These are phyloP conservation scores for Melinaea marsaeus DNA, from an alignment of 2,888 invertebrate genomes.

Conservation along the genomic window DNA sequence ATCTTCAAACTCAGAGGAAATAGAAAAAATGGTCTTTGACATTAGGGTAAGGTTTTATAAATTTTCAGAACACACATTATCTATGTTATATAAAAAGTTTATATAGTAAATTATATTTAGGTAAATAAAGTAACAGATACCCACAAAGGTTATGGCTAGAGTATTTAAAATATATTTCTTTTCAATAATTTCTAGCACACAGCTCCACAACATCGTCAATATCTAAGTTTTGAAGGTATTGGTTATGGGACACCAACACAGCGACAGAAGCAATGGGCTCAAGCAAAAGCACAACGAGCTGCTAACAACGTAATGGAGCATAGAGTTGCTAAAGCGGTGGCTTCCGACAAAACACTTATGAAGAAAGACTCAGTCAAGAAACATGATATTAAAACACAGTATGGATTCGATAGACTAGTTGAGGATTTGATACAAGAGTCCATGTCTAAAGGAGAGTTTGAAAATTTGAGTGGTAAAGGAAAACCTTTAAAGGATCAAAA, in stretches of 20 bases:
- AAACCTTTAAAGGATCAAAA: slow-evolving; percentile 85
- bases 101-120: too few species aligned
- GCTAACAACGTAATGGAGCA: slow-evolving; percentile 81
- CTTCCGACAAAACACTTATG: slow-evolving; percentile 81
- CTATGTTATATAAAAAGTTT: too few species aligned
- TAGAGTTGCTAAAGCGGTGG: slow-evolving; percentile 79
- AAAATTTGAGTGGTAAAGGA: slow-evolving; percentile 88
- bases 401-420: slow-evolving; percentile 91
- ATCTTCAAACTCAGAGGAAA: slow-evolving; percentile 68
- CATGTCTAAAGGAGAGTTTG: slow-evolving; percentile 93
- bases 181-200: slow-evolving; percentile 79
- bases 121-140: too few species aligned
- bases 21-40: slow-evolving; percentile 79
- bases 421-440: slow-evolving; percentile 95
- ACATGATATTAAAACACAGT: slow-evolving; percentile 88
- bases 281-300: slow-evolving; percentile 82
- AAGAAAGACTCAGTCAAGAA: slow-evolving; percentile 79
- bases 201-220: slow-evolving; percentile 92
- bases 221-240: slow-evolving; percentile 86
- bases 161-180: slow-evolving; percentile 1
- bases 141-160: not conserved
- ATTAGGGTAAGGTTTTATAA: slow-evolving; percentile 70
- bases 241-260: slow-evolving; percentile 88
- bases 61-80: too few species aligned
- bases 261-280: slow-evolving; percentile 86